phyloP scores from a whole-genome alignment of 2,888 invertebrate species.

The Cataglyphis cursor region DNA sequence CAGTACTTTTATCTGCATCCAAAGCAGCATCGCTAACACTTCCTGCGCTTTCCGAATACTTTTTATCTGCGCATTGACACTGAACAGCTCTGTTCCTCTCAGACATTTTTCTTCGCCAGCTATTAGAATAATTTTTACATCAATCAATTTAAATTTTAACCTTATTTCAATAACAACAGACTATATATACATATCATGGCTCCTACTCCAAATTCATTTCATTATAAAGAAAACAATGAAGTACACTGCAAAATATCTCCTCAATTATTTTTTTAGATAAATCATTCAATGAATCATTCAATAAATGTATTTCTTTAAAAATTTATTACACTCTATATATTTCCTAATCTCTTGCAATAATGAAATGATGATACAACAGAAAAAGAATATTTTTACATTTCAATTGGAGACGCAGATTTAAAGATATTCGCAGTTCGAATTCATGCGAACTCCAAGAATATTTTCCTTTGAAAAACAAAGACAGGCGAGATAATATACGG shows the following conservation, averaged over 20 bases:
- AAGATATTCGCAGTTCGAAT: neutral
- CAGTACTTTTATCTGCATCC: no score
- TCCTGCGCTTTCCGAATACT: neutral
- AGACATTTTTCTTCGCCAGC: constrained; percentile 21
- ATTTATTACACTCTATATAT: neutral
- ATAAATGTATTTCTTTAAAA: neutral
- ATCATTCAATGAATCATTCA: neutral
- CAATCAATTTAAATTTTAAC: constrained; percentile 26
- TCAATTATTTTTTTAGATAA: neutral
- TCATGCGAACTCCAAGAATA: no score
- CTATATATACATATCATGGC: neutral
- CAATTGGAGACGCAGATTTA: neutral
- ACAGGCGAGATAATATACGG: neutral
- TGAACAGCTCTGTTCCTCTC: neutral
- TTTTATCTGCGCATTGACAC: constrained; percentile 17
- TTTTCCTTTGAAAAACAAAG: neutral
- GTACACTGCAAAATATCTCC: neutral
- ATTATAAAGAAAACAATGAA: constrained; percentile 17
- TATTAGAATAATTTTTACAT: constrained; percentile 10
- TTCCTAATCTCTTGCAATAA: neutral
- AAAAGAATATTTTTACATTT: neutral
- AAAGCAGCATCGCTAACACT: constrained; percentile 12
- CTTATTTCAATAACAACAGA: neutral
- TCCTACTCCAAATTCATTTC: constrained; percentile 7
- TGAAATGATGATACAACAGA: neutral